phyloP scores from a whole-genome alignment of 1,140 invertebrate genomes.

The Trichogramma pretiosum region DNA sequence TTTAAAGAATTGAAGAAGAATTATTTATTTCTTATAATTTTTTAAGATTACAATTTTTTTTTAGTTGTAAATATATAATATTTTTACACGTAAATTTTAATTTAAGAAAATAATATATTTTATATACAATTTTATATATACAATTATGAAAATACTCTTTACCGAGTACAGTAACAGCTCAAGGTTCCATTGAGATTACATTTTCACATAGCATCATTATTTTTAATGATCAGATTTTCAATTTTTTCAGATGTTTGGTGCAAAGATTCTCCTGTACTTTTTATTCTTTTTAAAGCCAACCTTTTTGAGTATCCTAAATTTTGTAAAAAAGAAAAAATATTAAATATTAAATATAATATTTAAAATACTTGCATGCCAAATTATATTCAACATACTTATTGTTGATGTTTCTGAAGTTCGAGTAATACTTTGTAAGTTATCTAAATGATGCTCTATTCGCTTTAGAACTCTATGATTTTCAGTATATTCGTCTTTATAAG shows the following conservation, averaged over 20 bases:
- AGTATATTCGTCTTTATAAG: constrained; percentile 27
- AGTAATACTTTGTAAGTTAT: constrained; percentile 22
- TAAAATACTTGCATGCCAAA: constrained; percentile 1
- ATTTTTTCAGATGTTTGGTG: background rate
- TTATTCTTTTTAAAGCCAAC: constrained; percentile 21
- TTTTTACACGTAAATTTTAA: too few species aligned
- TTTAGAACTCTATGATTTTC: constrained; percentile 30
- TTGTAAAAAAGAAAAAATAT: constrained; percentile 1
- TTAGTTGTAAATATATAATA: too few species aligned
- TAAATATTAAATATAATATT: background rate
- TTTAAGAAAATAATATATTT: too few species aligned
- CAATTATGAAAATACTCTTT: too few species aligned
- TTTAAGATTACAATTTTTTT: too few species aligned
- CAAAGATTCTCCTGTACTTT: background rate
- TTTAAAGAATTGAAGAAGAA: too few species aligned
- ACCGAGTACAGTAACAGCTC: too few species aligned
- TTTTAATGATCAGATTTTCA: too few species aligned
- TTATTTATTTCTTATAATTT: too few species aligned
- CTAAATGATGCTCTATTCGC: constrained; percentile 31
- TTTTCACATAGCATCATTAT: too few species aligned
- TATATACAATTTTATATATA: too few species aligned
- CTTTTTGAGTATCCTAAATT: constrained; percentile 23
- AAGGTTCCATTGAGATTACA: too few species aligned
- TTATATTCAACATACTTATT: constrained; percentile 11
- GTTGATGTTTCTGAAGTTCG: constrained; percentile 9